Conservation (phyloP, 2,113 vertebrate genomes). For the Epinephelus moara region DNA sequence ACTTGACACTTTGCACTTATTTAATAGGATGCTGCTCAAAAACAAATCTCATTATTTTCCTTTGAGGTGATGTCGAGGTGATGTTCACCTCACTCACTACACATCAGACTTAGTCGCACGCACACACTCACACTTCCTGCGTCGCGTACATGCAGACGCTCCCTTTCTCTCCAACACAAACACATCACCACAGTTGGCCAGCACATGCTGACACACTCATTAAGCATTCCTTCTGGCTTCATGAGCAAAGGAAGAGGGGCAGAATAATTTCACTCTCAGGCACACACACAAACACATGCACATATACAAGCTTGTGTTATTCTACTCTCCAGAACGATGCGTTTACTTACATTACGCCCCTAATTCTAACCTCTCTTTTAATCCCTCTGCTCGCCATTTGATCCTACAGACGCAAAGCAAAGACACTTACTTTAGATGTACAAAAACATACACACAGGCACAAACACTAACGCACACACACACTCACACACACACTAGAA, state of each 20-base stretch:
- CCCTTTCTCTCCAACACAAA: constrained; percentile 13
- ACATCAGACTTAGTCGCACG: background rate
- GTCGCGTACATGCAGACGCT: constrained; percentile 10
- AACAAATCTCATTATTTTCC: constrained; percentile 22
- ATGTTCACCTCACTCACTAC: background rate
- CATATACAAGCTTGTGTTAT: background rate
- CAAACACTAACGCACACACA: background rate
- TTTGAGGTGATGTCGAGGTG: constrained; percentile 19
- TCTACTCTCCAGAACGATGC: background rate
- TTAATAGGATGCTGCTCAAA: constrained; percentile 35
- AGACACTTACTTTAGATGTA: constrained; percentile 8
- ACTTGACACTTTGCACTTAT: constrained; percentile 46
- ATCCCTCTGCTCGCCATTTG: constrained; percentile 5
- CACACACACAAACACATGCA: background rate
- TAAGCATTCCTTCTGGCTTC: constrained; percentile 50
- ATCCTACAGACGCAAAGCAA: constrained; percentile 11
- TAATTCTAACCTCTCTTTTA: constrained; percentile 2
- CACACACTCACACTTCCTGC: constrained; percentile 15
- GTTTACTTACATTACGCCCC: background rate
- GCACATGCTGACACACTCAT: constrained; percentile 63
- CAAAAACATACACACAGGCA: background rate
- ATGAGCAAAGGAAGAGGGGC: constrained; percentile 16
- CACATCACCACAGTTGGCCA: constrained; percentile 38
- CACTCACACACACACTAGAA: constrained; percentile 33
- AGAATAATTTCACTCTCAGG: background rate